Base-by-base conservation (phyloP, 2,113 vertebrate species). In the Camarhynchus parvulus region DNA sequence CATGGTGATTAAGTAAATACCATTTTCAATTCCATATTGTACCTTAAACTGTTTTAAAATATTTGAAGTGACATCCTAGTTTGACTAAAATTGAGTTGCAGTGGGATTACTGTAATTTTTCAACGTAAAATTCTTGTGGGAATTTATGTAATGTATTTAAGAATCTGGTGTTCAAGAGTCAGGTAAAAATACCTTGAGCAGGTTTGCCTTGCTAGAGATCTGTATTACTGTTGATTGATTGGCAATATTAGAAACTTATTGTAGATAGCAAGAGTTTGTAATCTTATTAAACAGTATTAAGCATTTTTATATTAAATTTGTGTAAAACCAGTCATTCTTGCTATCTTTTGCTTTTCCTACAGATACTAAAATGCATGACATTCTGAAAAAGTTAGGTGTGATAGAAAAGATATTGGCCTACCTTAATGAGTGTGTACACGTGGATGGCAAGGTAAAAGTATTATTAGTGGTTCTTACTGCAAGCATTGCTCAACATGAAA, bases 301-400 rank as follows among this genome's bases (percentile, higher is more conserved):
- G 15, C 15, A 59, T 59, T 37, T 78, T 55, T 47, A 10, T 68
- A 28, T 39, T 35, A 52, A 68, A 52, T 46, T 62, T 33, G 2
- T 83, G 20, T 1, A 5, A 42, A 87, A 70, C 4, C 9, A 50
- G 10, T 69, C 5, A 12, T 80, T 56, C 18, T 84, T 74, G 21
- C 9, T 50, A 6, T 42, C 22, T 85, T 86, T 70, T 83, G 27
- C 30, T 96, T 93, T 83, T 50, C 47, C 66, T 97, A 6, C 95
- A 99, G 99, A 99, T 97, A 96, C 97, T 78, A 97, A 98, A 96
- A 98, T 99, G 98, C 99, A 99, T 90, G 83, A 94, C 5, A 96
- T 98, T 70, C 96, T 99, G 96, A 99, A 99, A 98, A 98, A 97
- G 47, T 95, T 98, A 49, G 98, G 98, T 87, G 92, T 99, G 76